Evolutionary conservation across 2,888 invertebrate species (phyloP).

Genomic region (Rhyacophila evoluta): DNA sequence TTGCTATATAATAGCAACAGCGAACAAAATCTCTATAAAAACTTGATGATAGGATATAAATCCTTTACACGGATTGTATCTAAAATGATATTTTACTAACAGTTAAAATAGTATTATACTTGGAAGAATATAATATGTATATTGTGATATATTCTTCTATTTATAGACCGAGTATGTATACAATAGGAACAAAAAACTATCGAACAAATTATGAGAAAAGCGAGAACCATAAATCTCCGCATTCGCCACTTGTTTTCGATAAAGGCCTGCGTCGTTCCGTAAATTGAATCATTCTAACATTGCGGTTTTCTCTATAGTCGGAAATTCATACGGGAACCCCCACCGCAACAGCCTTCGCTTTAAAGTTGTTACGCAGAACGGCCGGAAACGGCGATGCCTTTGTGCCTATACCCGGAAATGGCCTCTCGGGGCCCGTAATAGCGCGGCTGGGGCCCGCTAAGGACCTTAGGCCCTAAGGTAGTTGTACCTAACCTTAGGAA

Average conservation of each 20-base stretch:
- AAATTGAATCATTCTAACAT: slow-evolving; percentile 31
- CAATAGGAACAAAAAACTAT: too few species aligned
- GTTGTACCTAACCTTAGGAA: slow-evolving; percentile 1
- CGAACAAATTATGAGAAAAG: background rate
- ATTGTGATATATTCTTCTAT: too few species aligned
- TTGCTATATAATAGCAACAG: too few species aligned
- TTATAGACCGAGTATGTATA: too few species aligned
- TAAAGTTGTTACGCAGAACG: slow-evolving; percentile 28
- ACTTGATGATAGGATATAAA: too few species aligned
- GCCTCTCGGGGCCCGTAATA: slow-evolving; percentile 36
- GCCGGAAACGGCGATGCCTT: slow-evolving; percentile 38
- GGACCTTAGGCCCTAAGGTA: background rate
- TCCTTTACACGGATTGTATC: too few species aligned
- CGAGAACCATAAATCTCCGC: background rate
- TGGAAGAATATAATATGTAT: too few species aligned
- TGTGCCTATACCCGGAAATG: slow-evolving; percentile 41
- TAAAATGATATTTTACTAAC: too few species aligned
- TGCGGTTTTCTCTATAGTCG: slow-evolving; percentile 7
- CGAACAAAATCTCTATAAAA: too few species aligned
- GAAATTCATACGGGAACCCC: slow-evolving; percentile 31
- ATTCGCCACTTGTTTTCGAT: background rate
- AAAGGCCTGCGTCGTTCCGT: slow-evolving; percentile 26
- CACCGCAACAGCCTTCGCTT: slow-evolving; percentile 26
- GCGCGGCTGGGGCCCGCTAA: slow-evolving; percentile 29
- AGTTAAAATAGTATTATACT: too few species aligned